Percentiles rank a stretch among this genome's conserved stretches.
These are phyloP conservation scores for Gonatopus flavifemur DNA, from an alignment of 1,140 invertebrate species.

Conservation along the genomic window DNA sequence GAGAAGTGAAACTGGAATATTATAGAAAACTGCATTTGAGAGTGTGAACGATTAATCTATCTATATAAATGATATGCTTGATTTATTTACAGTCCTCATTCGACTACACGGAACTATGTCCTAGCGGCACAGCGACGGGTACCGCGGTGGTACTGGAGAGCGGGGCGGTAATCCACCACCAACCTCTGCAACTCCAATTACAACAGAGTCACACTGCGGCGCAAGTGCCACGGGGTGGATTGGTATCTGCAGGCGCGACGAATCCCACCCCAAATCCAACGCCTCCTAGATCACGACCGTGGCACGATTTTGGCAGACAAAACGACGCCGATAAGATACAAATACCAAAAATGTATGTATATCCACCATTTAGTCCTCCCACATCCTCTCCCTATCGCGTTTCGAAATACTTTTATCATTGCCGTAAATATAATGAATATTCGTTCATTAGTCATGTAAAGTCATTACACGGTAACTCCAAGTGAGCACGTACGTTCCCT, in stretches of 20 bases:
- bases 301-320: constrained; percentile 90
- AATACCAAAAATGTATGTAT: constrained; percentile 95
- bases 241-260: constrained; percentile 61
- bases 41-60: not conserved
- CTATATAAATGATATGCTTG: not conserved
- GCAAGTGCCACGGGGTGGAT: constrained; percentile 60
- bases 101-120: constrained; percentile 85
- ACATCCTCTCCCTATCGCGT: constrained; percentile 3
- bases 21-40: too few species aligned
- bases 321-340: constrained; percentile 94
- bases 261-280: constrained; percentile 64
- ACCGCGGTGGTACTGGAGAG: constrained; percentile 52
- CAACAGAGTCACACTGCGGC: constrained; percentile 48
- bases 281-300: constrained; percentile 75
- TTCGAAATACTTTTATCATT: too few species aligned
- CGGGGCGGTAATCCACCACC: constrained; percentile 54
- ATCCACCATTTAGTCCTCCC: not conserved
- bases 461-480: too few species aligned
- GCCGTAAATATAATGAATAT: too few species aligned
- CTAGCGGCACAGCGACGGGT: constrained; percentile 57
- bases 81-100: constrained; percentile 68
- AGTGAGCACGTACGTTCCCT: too few species aligned
- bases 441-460: too few species aligned
- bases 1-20: too few species aligned
- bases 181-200: constrained; percentile 49